Percentiles rank a stretch among this genome's conserved stretches.
phyloP scores from a whole-genome alignment of 2,113 vertebrate species.

The Xerus inauris region DNA sequence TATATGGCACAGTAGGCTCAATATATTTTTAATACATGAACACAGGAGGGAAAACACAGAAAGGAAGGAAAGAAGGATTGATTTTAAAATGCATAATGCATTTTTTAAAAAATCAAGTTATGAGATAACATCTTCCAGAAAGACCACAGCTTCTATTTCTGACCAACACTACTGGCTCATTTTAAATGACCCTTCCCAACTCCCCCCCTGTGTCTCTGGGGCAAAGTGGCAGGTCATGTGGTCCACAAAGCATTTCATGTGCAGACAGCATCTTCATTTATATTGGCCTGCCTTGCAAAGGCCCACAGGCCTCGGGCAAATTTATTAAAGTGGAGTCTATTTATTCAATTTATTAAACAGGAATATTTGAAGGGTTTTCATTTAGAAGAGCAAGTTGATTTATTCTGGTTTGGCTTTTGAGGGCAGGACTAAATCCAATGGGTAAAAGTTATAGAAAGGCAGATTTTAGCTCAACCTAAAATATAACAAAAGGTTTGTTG shows the following conservation, averaged over 20 bases:
- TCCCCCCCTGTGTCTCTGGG: background rate
- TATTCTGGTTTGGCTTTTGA: constrained; percentile 59
- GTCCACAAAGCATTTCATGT: background rate
- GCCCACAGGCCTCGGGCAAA: constrained; percentile 58
- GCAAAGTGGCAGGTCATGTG: constrained; percentile 18
- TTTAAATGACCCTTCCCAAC: background rate
- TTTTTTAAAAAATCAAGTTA: background rate
- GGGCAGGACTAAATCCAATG: constrained; percentile 34
- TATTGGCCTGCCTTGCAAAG: constrained; percentile 63
- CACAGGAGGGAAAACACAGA: background rate
- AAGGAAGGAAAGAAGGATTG: background rate
- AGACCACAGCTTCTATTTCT: background rate
- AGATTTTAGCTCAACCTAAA: constrained; percentile 40
- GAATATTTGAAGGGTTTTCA: constrained; percentile 79
- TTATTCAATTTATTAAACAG: constrained; percentile 81
- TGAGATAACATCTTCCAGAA: constrained; percentile 23
- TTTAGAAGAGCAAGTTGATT: constrained; percentile 67
- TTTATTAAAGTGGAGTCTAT: constrained; percentile 79
- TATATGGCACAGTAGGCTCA: background rate
- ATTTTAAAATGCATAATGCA: background rate
- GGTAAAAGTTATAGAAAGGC: constrained; percentile 54
- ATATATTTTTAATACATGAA: constrained; percentile 35
- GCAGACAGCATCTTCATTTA: constrained; percentile 75
- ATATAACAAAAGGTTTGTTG: constrained; percentile 49
- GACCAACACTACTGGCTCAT: background rate